A percentile compares a stretch with the other conserved stretches of the same genome.
Evolutionary conservation across 2,113 vertebrate species (phyloP).

Genomic region (Delphinapterus leucas): DNA sequence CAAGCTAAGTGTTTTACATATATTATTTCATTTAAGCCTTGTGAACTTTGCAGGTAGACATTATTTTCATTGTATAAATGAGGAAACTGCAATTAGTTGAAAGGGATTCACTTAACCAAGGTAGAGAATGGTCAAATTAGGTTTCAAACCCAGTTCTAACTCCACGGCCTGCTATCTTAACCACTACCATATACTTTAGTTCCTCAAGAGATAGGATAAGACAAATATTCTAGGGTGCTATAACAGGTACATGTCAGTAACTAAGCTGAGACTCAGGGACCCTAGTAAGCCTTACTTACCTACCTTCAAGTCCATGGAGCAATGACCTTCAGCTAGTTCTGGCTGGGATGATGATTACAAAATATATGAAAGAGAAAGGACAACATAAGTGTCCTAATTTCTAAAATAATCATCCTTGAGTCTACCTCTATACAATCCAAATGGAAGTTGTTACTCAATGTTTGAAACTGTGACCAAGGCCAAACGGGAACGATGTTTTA

Average conservation of each 20-base stretch:
- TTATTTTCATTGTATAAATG: neutral
- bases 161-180: neutral
- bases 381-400: neutral
- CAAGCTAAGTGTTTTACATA: neutral
- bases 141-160: constrained; percentile 24
- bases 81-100: neutral
- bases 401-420: constrained; percentile 10
- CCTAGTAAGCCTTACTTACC: neutral
- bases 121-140: neutral
- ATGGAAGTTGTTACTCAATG: constrained; percentile 18
- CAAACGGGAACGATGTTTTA: constrained; percentile 24
- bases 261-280: neutral
- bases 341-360: neutral
- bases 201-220: neutral
- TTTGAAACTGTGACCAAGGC: constrained; percentile 15
- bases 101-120: neutral
- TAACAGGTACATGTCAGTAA: neutral
- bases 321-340: neutral
- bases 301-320: neutral
- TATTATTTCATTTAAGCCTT: neutral
- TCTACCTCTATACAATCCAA: neutral
- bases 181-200: neutral
- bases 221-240: neutral
- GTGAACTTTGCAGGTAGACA: neutral
- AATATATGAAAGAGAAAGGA: constrained; percentile 27